phyloP scores from a whole-genome alignment of 2,113 vertebrate genomes.

The Gymnorhina tibicen region DNA sequence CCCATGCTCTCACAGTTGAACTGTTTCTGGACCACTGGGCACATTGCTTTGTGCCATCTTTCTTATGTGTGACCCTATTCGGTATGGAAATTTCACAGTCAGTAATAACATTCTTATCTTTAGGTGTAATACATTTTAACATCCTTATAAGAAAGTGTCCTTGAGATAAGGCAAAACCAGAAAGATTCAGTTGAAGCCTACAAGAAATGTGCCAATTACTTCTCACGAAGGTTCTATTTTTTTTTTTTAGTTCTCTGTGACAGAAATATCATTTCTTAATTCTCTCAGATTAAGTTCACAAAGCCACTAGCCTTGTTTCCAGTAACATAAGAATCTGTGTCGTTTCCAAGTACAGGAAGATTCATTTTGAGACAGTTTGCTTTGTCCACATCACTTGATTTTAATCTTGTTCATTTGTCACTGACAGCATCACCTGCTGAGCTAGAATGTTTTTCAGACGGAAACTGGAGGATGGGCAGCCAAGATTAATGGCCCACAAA shows the following conservation, averaged over 20 bases:
- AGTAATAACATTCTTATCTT: background rate
- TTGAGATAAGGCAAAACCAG: background rate
- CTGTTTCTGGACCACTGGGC: background rate
- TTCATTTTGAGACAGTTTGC: conserved; percentile 28
- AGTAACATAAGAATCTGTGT: background rate
- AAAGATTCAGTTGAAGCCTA: background rate
- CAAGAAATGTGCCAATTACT: background rate
- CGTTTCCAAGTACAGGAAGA: background rate
- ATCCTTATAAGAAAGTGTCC: background rate
- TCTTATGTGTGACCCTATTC: background rate
- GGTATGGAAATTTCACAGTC: background rate
- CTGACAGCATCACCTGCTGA: conserved; percentile 67
- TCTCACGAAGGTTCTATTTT: background rate
- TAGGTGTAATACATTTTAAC: background rate
- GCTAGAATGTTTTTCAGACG: conserved; percentile 52
- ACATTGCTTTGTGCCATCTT: background rate
- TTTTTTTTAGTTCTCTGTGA: background rate
- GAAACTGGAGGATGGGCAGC: conserved; percentile 31
- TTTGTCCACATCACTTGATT: conserved; percentile 56
- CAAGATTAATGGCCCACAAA: conserved; percentile 52
- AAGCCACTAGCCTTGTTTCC: background rate
- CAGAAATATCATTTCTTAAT: background rate
- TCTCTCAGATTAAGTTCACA: background rate
- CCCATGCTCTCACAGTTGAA: background rate
- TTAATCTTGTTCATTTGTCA: conserved; percentile 65